A percentile compares a stretch with the other conserved stretches of the same genome.
Conservation (phyloP, 1,140 invertebrate species). For the Dreissena polymorpha region DNA sequence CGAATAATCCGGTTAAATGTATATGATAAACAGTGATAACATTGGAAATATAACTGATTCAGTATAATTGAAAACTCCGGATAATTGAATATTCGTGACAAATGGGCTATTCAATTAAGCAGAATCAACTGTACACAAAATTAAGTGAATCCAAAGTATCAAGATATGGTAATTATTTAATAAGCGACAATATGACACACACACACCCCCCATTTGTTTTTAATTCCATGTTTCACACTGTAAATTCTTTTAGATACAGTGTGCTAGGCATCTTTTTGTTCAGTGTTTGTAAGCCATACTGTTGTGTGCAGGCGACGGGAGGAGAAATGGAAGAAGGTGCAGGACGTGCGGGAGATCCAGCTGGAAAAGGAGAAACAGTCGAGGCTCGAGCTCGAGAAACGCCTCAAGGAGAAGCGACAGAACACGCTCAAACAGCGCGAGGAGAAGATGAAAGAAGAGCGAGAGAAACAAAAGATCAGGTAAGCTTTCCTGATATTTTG, state of each 20-base stretch:
- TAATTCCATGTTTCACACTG: neutral
- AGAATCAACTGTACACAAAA: neutral
- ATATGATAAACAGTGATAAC: no score
- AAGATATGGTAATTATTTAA: no score
- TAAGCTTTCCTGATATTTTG: no score
- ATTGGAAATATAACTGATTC: no score
- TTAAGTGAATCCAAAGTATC: no score
- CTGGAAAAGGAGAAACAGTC: conserved; percentile 62
- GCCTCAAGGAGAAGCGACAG: conserved; percentile 65
- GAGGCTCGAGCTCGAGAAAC: conserved; percentile 63
- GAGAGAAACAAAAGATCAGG: conserved; percentile 70
- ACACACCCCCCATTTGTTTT: neutral
- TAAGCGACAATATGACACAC: neutral
- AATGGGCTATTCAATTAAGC: no score
- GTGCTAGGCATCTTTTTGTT: neutral
- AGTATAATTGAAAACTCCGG: neutral
- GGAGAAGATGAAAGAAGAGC: conserved; percentile 70
- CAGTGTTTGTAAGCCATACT: neutral
- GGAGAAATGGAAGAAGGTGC: conserved; percentile 70
- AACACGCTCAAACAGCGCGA: conserved; percentile 65
- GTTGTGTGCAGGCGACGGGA: conserved; percentile 59
- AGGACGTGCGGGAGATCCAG: conserved; percentile 61
- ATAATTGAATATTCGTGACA: neutral
- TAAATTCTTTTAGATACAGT: neutral
- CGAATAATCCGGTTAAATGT: neutral